Evolutionary conservation across 2,113 vertebrate species (phyloP), one percentile per base, ranked within the genome.

Genomic region (Vireo altiloquus): DNA sequence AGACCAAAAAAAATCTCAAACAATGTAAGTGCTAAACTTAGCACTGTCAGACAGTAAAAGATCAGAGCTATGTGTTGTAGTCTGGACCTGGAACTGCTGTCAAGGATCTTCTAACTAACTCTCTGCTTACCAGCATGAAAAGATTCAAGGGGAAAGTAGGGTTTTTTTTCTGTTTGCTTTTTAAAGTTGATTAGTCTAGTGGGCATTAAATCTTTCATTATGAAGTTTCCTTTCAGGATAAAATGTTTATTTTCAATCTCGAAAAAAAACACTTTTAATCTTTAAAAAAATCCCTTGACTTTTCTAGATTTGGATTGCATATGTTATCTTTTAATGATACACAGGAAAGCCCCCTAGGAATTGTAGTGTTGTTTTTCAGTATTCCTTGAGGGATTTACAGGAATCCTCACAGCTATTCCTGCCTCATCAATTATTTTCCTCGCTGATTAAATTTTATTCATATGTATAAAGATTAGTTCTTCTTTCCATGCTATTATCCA

Each of bases 41-140:
- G 91, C 81, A 17, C 86, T 94, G 91, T 93, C 95, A 97, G 39
- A 92, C 94, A 90, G 76, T 94, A 71, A 44, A 53, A 91, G 95
- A 96, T 96, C 94, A 97, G 97, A 98, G 95, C 64, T 92, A 21
- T 81, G 57, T 78, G 74, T 88, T 95, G 40, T 94, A 92, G 76
- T 92, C 61, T 23, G 39, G 93, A 88, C 96, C 94, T 96, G 92
- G 44, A 97, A 94, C 35, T 83, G 87, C 90, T 96, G 89, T 95
- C 92, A 97, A 84, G 91, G 86, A 78, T 81, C 92, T 96, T 97
- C 96, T 95, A 97, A 92, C 93, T 87, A 61, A 57, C 80, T 81
- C 78, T 57, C 83, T 95, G 72, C 72, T 92, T 97, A 88, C 70
- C 11, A 53, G 71, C 91, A 69, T 70, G 85, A 69, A 72, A 94